Conservation (phyloP, 1,140 invertebrate genomes). For the Dendrolimus kikuchii region DNA sequence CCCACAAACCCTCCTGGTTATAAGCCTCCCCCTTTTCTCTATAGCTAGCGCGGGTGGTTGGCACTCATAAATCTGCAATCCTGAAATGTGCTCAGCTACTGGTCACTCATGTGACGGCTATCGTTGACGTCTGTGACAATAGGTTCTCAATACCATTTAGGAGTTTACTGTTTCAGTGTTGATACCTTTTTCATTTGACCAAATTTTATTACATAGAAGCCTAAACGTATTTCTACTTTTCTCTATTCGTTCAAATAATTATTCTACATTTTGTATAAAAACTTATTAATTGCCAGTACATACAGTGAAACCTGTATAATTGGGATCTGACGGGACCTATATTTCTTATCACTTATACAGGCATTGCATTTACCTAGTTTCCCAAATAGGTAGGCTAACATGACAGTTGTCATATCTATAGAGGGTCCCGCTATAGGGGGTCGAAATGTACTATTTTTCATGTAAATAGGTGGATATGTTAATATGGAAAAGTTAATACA, state of each 20-base stretch:
- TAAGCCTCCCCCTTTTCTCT: conserved; percentile 22
- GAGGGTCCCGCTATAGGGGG: no score
- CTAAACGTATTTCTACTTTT: no score
- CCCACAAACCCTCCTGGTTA: conserved; percentile 29
- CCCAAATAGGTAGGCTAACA: no score
- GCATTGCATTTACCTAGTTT: background rate
- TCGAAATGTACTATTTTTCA: no score
- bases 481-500: no score
- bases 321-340: conserved; percentile 2
- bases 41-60: conserved; percentile 34
- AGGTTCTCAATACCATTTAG: conserved; percentile 33
- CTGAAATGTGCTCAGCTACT: conserved; percentile 45
- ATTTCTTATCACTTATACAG: conserved; percentile 9
- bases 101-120: conserved; percentile 34
- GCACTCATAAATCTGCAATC: conserved; percentile 59
- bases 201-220: no score
- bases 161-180: conserved; percentile 24
- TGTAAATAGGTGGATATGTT: no score
- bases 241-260: no score
- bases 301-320: conserved; percentile 15
- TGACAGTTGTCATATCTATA: no score
- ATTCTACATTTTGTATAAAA: no score
- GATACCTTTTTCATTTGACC: conserved; percentile 4
- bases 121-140: conserved; percentile 47
- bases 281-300: background rate